phyloP scores from a whole-genome alignment of 2,113 vertebrate species.

The Mormoops blainvillei region DNA sequence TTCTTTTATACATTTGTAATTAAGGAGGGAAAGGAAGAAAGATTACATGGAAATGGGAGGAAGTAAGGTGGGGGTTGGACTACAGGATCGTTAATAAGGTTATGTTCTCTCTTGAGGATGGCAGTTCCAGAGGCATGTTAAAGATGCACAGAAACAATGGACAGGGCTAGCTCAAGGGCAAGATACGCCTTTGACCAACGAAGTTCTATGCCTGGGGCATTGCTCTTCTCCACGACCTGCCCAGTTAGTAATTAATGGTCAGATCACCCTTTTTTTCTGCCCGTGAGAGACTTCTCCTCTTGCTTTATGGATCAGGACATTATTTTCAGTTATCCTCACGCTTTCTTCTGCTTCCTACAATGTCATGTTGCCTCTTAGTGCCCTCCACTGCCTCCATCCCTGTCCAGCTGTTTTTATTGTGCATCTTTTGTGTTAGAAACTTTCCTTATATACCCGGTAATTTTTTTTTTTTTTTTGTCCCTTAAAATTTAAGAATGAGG shows the following conservation, averaged over 20 bases:
- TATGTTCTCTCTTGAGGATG: background rate
- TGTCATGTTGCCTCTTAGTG: background rate
- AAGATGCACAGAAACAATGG: background rate
- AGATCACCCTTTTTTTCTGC: background rate
- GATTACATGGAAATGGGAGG: background rate
- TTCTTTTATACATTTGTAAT: background rate
- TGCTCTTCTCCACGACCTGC: background rate
- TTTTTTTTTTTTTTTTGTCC: background rate
- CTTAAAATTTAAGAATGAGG: background rate
- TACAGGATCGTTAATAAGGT: background rate
- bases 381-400: background rate
- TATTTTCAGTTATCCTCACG: background rate
- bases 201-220: background rate
- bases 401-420: background rate
- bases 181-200: background rate
- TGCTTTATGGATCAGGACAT: background rate
- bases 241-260: background rate
- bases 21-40: background rate
- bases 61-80: background rate
- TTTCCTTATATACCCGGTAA: background rate
- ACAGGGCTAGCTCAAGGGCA: background rate
- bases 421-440: background rate
- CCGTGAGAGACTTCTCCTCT: background rate
- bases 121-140: background rate
- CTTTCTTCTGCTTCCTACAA: background rate